Conservation (phyloP, 2,113 vertebrate species). For the Clarias batrachus region DNA sequence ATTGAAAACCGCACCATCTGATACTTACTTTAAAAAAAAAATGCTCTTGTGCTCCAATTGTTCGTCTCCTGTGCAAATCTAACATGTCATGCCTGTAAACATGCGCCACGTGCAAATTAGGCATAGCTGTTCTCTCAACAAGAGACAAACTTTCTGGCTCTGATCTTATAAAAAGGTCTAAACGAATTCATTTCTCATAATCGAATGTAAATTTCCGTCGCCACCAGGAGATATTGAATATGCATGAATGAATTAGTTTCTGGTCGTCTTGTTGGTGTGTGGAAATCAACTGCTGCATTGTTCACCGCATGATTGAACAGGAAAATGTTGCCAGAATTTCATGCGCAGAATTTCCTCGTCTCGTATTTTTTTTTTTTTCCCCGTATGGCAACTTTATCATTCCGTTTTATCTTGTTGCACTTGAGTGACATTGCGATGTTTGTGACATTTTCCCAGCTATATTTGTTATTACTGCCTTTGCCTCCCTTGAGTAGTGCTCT, state of each 20-base stretch:
- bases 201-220: constrained; percentile 27
- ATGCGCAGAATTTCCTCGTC: constrained; percentile 9
- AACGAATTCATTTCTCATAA: constrained; percentile 20
- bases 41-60: neutral
- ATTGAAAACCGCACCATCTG: neutral
- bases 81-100: neutral
- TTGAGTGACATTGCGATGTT: constrained; percentile 41
- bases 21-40: neutral
- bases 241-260: neutral
- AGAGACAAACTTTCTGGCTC: constrained; percentile 2
- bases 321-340: neutral
- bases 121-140: neutral
- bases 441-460: constrained; percentile 38
- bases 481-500: constrained; percentile 34
- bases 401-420: constrained; percentile 40
- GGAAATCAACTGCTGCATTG: neutral
- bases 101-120: neutral
- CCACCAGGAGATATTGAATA: constrained; percentile 14
- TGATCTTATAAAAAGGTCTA: constrained; percentile 19
- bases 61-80: neutral
- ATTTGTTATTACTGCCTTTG: constrained; percentile 40
- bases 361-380: constrained; percentile 11
- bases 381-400: constrained; percentile 39
- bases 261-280: neutral
- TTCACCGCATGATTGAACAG: constrained; percentile 18